These are phyloP conservation scores for Lissocephala sabroskyi DNA, from an alignment of 2,888 invertebrate genomes.

Conservation along the genomic window DNA sequence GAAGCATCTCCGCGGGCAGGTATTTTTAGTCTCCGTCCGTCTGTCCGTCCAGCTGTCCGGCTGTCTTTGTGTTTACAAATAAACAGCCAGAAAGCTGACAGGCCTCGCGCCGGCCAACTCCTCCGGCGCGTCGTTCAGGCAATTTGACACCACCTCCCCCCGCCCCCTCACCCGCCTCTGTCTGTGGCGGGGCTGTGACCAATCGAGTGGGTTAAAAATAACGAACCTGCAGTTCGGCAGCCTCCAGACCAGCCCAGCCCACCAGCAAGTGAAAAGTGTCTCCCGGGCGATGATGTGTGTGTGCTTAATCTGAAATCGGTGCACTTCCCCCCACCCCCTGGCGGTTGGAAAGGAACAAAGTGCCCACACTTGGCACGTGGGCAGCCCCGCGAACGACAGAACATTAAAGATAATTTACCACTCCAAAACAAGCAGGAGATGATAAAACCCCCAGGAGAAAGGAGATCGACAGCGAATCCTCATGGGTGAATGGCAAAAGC, in stretches of 20 bases:
- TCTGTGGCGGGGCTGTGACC: neutral
- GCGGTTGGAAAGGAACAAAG: conserved; percentile 2
- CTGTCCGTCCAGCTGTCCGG: conserved; percentile 9
- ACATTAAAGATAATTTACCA: neutral
- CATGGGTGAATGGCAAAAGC: no score
- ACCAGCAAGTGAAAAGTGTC: no score
- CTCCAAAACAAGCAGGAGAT: neutral
- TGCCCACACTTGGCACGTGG: conserved; percentile 17
- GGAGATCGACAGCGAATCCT: no score
- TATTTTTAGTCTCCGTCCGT: conserved; percentile 27
- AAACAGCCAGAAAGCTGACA: conserved; percentile 9
- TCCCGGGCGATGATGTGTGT: conserved; percentile 14
- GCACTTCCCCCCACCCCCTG: conserved; percentile 1
- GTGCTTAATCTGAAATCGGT: conserved; percentile 42
- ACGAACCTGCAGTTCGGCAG: conserved; percentile 1
- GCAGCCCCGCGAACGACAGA: conserved; percentile 10
- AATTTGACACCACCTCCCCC: conserved; percentile 28
- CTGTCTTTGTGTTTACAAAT: conserved; percentile 19
- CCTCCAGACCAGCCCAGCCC: no score
- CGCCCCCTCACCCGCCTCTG: conserved; percentile 5
- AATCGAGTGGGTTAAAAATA: conserved; percentile 19
- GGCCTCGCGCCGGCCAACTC: conserved; percentile 3
- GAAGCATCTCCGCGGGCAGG: conserved; percentile 29
- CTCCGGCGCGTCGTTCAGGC: conserved; percentile 10
- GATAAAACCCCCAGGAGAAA: neutral